Evolutionary conservation across 2,113 vertebrate genomes (phyloP).

Genomic region (Gallinago jamesoni): DNA sequence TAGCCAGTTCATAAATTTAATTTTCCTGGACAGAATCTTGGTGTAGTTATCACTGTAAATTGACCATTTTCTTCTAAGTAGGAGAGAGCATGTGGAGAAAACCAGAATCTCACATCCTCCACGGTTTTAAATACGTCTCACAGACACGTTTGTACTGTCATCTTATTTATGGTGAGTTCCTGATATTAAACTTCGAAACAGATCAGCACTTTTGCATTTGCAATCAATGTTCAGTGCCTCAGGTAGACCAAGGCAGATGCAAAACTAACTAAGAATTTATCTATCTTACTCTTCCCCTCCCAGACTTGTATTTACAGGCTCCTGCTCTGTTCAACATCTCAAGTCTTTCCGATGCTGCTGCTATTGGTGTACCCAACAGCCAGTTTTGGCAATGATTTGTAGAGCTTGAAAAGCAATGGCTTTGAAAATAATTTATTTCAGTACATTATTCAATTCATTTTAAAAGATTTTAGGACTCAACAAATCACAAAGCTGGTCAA

Average conservation of each 20-base stretch:
- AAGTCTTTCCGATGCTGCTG: not conserved
- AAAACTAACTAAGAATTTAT: not conserved
- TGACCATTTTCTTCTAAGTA: conserved; percentile 6
- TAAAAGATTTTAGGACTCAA: not conserved
- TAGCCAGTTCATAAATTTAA: conserved; percentile 19
- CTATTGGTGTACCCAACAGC: not conserved
- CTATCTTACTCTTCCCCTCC: not conserved
- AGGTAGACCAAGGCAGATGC: not conserved
- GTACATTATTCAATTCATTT: not conserved
- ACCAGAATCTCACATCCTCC: not conserved
- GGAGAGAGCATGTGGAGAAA: conserved; percentile 3
- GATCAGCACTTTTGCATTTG: not conserved
- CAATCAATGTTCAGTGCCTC: not conserved
- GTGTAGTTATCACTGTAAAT: not conserved
- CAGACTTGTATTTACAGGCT: not conserved
- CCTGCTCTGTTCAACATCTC: not conserved
- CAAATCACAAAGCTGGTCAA: not conserved
- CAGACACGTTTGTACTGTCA: not conserved
- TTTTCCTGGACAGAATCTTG: conserved; percentile 27
- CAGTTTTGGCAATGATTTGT: not conserved
- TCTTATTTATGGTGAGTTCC: not conserved
- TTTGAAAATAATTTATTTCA: not conserved
- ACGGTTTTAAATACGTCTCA: not conserved
- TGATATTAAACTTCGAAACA: conserved; percentile 1
- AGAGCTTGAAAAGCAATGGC: not conserved